phyloP scores from a whole-genome alignment of 2,888 invertebrate species.

The Drosophila hawaiiensis region DNA sequence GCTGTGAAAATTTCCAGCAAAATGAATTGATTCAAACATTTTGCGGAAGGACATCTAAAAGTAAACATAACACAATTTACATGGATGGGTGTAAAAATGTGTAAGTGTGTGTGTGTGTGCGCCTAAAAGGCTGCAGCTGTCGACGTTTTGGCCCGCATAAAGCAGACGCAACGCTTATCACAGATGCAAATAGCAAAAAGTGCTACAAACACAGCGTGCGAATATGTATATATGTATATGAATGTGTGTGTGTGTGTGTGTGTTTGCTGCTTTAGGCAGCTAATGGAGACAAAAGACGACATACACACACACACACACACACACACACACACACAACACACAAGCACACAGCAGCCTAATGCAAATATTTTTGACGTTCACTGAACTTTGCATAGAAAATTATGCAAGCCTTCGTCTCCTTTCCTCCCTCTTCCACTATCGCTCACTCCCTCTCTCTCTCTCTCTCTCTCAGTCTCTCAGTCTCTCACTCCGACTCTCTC shows the following conservation, averaged over 20 bases:
- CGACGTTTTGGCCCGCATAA: constrained; percentile 77
- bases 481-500: constrained; percentile 11
- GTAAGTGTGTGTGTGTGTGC: constrained; percentile 16
- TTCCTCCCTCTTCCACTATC: constrained; percentile 16
- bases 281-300: constrained; percentile 58
- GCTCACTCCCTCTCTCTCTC: neutral
- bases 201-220: constrained; percentile 62
- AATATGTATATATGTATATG: constrained; percentile 11
- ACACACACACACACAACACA: constrained; percentile 28
- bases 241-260: constrained; percentile 6
- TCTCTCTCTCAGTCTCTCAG: neutral
- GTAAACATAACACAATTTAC: constrained; percentile 69
- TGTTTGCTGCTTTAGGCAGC: constrained; percentile 45
- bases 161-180: constrained; percentile 72
- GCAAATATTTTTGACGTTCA: constrained; percentile 83
- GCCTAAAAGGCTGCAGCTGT: constrained; percentile 75
- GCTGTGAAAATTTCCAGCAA: constrained; percentile 61
- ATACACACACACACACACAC: constrained; percentile 36
- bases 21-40: constrained; percentile 79
- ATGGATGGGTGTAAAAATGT: constrained; percentile 15
- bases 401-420: constrained; percentile 69
- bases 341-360: constrained; percentile 53
- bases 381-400: constrained; percentile 82
- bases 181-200: constrained; percentile 77
- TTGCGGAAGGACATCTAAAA: constrained; percentile 72